Conservation (phyloP, 1,140 invertebrate genomes). For the Vanessa tameamea region DNA sequence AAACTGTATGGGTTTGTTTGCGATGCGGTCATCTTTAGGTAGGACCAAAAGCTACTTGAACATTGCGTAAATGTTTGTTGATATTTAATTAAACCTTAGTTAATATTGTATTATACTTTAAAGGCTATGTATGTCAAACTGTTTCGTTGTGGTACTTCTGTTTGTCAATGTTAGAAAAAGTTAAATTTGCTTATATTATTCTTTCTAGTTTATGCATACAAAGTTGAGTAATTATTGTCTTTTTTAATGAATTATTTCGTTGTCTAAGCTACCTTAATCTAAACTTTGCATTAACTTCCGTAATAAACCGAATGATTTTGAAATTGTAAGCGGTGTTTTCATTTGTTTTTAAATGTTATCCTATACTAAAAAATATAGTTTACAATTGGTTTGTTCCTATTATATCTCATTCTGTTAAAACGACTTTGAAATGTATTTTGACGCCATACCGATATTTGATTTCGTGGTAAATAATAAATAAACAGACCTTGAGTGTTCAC, state of each 20-base stretch:
- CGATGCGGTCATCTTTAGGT: constrained; percentile 70
- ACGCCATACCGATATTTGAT: not conserved
- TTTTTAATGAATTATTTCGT: no score
- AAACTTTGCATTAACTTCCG: no score
- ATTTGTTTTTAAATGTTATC: not conserved
- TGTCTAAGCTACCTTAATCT: no score
- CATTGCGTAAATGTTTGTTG: constrained; percentile 15
- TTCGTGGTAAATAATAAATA: not conserved
- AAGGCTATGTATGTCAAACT: no score
- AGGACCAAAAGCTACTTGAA: constrained; percentile 17
- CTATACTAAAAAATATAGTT: not conserved
- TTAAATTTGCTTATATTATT: no score
- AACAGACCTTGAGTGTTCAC: constrained; percentile 11
- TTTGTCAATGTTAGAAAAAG: no score
- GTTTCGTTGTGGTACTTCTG: no score
- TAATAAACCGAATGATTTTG: no score
- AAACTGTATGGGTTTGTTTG: constrained; percentile 54
- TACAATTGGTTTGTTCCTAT: not conserved
- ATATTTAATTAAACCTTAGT: not conserved
- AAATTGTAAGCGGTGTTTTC: no score
- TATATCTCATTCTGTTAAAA: not conserved
- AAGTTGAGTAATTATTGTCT: no score
- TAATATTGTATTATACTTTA: no score
- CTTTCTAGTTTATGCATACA: no score
- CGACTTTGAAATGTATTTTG: not conserved